These are phyloP conservation scores for Synanthedon vespiformis DNA, from an alignment of 2,888 invertebrate species.

Conservation along the genomic window DNA sequence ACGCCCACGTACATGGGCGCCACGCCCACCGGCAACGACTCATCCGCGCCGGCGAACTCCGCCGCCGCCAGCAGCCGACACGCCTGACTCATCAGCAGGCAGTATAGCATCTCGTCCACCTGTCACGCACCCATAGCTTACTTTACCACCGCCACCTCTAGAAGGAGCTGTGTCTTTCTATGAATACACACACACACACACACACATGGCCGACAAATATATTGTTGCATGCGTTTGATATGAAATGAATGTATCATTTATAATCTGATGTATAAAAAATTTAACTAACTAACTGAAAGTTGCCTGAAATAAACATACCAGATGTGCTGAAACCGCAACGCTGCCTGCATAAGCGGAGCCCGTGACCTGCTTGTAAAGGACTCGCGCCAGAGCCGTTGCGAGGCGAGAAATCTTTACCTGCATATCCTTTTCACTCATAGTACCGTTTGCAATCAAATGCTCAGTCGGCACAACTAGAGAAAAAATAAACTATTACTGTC, in stretches of 20 bases:
- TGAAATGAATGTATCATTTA: too few relatives aligned
- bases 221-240: too few relatives aligned
- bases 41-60: conserved; percentile 42
- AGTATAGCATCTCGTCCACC: conserved; percentile 82
- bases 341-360: conserved; percentile 47
- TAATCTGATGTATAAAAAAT: too few relatives aligned
- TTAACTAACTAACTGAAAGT: too few relatives aligned
- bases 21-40: conserved; percentile 23
- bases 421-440: conserved; percentile 56
- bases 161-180: too few relatives aligned
- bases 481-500: too few relatives aligned
- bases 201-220: too few relatives aligned
- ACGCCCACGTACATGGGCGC: conserved; percentile 75
- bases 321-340: conserved; percentile 45
- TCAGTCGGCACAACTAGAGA: conserved; percentile 41
- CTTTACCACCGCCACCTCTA: too few relatives aligned
- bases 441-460: conserved; percentile 36
- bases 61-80: conserved; percentile 74
- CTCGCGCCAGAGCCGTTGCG: conserved; percentile 74
- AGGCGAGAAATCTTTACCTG: conserved; percentile 76
- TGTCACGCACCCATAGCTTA: conserved; percentile 16
- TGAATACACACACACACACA: too few relatives aligned
- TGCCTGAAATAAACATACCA: conserved; percentile 33
- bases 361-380: conserved; percentile 73
- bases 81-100: conserved; percentile 78